These are phyloP conservation scores for Lepus timidus DNA, from an alignment of 2,113 vertebrate species.

Conservation along the genomic window DNA sequence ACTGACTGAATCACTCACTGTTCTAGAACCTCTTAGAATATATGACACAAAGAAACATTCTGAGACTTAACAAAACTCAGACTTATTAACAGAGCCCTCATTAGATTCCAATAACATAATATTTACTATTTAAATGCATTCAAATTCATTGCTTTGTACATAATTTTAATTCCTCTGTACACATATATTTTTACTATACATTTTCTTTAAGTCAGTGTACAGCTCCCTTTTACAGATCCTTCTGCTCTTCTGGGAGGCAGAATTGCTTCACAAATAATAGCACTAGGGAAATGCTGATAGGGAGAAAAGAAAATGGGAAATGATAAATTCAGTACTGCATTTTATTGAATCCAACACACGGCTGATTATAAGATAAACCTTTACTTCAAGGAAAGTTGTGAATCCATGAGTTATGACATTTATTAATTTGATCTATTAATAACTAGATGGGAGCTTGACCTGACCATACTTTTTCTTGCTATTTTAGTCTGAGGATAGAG, in stretches of 20 bases:
- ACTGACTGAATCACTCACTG: not conserved
- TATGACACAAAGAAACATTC: not conserved
- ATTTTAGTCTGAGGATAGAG: not conserved
- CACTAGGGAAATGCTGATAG: not conserved
- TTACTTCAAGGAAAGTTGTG: not conserved
- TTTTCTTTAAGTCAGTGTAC: not conserved
- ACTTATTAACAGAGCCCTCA: not conserved
- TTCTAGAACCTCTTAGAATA: not conserved
- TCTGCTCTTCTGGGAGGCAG: not conserved
- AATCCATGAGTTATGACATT: not conserved
- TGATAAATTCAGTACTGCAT: not conserved
- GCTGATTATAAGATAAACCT: not conserved
- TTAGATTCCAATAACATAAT: not conserved
- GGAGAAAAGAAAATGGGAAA: not conserved
- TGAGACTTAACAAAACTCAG: not conserved
- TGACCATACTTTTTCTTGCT: not conserved
- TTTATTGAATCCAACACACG: not conserved
- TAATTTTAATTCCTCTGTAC: not conserved
- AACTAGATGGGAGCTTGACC: not conserved
- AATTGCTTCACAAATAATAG: not conserved
- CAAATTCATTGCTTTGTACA: not conserved
- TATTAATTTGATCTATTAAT: not conserved
- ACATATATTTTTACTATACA: not conserved
- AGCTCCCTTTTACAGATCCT: not conserved
- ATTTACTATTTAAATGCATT: not conserved